Evolutionary conservation across 1,140 invertebrate species (phyloP), one percentile per base, ranked within the genome.

Genomic region (Tetramorium parvispinum): DNA sequence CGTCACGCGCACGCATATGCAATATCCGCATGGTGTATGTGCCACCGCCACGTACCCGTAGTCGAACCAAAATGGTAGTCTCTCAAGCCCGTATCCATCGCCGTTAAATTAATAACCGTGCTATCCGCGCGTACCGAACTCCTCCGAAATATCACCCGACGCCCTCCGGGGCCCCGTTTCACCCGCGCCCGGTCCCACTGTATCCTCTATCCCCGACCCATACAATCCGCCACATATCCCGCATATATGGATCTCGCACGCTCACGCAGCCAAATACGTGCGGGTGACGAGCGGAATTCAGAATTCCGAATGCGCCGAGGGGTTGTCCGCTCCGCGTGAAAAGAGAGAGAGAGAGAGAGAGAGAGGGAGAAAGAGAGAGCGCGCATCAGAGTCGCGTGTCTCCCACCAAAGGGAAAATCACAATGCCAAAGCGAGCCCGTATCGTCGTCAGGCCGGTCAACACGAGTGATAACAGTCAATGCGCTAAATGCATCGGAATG

Each of bases 401-500:
- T 68, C 32, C 21, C 75, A 55, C 55, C 85, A 46, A 87, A 83
- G 43, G 21, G 79, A 85, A 83, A 91, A 87, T 93, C 90, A 93
- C 92, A 93, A 93, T 94, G 89, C 90, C 89, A 88, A 89, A 86
- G 87, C 91, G 91, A 91, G 91, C 91, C 87, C 91, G 82, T 93
- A 93, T 93, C 91, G 87, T 89, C 91, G 91, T 91, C 91, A 92
- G 90, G 87, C 86, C 87, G 83, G 88, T 87, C 91, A 88, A 93
- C 91, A 92, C 87, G 88, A 91, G 87, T 91, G 93, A 93, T 93
- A 93, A 89, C 89, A 90, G 91, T 93, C 90, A 91, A 94, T 94
- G 92, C 88, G 91, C 91, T 92, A 91, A 94, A 93, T 92, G 88
- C 92, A 92, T 93, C 85, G 92, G 89, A 92, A 93, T 93, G 89